Percentiles rank a stretch among this genome's conserved stretches.
phyloP scores from a whole-genome alignment of 2,113 vertebrate species.

The Xiphorhynchus elegans region DNA sequence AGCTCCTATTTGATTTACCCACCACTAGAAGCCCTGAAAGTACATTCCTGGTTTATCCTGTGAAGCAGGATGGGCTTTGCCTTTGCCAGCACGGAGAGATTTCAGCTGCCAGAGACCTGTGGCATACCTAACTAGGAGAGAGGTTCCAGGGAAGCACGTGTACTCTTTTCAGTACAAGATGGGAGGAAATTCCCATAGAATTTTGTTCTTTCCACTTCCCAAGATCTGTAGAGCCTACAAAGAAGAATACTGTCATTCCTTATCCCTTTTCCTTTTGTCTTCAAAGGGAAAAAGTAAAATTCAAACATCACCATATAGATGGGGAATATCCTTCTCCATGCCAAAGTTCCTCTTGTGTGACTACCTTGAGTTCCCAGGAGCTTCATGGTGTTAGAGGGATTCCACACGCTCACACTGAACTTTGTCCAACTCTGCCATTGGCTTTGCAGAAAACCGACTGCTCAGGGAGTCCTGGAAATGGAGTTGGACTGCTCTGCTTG shows the following conservation, averaged over 20 bases:
- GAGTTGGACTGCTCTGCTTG: not conserved
- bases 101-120: not conserved
- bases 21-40: not conserved
- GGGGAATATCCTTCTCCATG: too few relatives aligned
- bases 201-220: not conserved
- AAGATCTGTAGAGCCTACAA: not conserved
- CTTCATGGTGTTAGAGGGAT: not conserved
- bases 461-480: not conserved
- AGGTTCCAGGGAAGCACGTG: not conserved
- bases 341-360: not conserved
- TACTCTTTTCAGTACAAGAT: not conserved
- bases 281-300: not conserved
- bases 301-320: not conserved
- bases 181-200: not conserved
- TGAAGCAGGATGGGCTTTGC: not conserved
- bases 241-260: not conserved
- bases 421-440: not conserved
- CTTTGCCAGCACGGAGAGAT: not conserved
- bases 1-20: not conserved
- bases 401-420: accelerated
- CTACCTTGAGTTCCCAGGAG: not conserved
- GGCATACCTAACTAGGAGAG: not conserved
- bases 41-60: not conserved
- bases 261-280: not conserved
- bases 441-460: not conserved